Conservation (phyloP, 1,140 invertebrate species). For the Hylyphantes graminicola region DNA sequence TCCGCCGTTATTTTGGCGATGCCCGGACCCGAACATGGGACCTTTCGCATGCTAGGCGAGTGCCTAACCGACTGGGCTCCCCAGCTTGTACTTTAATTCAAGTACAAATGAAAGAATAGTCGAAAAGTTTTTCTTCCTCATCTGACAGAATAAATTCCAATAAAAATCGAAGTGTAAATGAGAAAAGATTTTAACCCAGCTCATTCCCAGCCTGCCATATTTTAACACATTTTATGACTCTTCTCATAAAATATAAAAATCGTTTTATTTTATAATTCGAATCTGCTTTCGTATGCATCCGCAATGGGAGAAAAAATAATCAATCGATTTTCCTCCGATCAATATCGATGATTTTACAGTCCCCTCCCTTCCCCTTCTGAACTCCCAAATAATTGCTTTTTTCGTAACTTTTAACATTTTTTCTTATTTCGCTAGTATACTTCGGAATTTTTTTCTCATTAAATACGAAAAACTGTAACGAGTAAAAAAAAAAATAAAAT, state of each 20-base stretch:
- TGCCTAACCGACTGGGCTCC: too few species aligned
- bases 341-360: slow-evolving; percentile 45
- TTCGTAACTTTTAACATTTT: not conserved
- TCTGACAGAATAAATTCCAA: slow-evolving; percentile 33
- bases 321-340: slow-evolving; percentile 50
- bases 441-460: slow-evolving; percentile 54
- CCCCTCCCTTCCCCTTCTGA: slow-evolving; percentile 14
- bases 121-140: not conserved
- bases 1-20: too few species aligned
- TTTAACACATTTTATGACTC: slow-evolving; percentile 30
- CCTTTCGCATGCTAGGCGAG: too few species aligned
- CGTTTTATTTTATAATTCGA: slow-evolving; percentile 44
- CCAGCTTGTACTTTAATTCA: too few species aligned
- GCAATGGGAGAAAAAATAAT: slow-evolving; percentile 5
- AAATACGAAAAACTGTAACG: slow-evolving; percentile 52
- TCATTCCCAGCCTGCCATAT: not conserved
- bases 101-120: too few species aligned
- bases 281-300: slow-evolving; percentile 30
- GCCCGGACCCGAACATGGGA: too few species aligned
- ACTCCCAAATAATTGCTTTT: slow-evolving; percentile 52
- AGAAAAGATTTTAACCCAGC: slow-evolving; percentile 22
- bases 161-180: slow-evolving; percentile 13
- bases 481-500: slow-evolving; percentile 36
- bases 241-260: not conserved
- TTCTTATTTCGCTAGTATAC: slow-evolving; percentile 1